Percentiles rank a stretch among this genome's conserved stretches.
Conservation (phyloP, 2,888 invertebrate genomes). For the Ennomos fuscantarius region DNA sequence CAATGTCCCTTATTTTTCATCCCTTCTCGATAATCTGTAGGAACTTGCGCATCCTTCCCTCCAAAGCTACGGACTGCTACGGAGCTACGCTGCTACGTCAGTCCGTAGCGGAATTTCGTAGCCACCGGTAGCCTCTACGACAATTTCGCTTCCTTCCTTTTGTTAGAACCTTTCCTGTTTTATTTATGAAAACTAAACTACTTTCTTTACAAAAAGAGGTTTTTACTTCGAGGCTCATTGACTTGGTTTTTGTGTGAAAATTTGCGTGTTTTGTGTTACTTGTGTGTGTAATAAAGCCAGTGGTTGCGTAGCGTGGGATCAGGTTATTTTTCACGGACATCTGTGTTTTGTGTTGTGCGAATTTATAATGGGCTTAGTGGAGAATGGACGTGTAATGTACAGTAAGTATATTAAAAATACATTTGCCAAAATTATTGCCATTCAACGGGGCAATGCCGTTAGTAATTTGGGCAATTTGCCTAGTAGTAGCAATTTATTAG, state of each 20-base stretch:
- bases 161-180: slow-evolving; percentile 52
- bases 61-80: slow-evolving; percentile 37
- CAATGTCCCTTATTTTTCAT: slow-evolving; percentile 27
- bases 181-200: slow-evolving; percentile 58
- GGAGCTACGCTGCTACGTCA: slow-evolving; percentile 61
- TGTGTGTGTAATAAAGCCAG: slow-evolving; percentile 25
- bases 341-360: slow-evolving; percentile 44
- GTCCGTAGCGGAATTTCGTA: slow-evolving; percentile 60
- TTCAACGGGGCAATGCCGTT: no score
- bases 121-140: slow-evolving; percentile 54
- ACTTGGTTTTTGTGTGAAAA: slow-evolving; percentile 18
- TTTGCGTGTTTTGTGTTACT: slow-evolving; percentile 14
- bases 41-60: slow-evolving; percentile 54
- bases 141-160: slow-evolving; percentile 36
- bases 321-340: slow-evolving; percentile 45
- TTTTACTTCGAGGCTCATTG: neutral
- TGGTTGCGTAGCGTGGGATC: slow-evolving; percentile 41
- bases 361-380: slow-evolving; percentile 35
- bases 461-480: no score
- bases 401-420: slow-evolving; percentile 43
- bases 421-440: slow-evolving; percentile 1
- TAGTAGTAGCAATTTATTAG: no score
- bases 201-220: slow-evolving; percentile 17
- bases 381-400: slow-evolving; percentile 32
- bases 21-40: slow-evolving; percentile 30